Conservation (phyloP, 2,113 vertebrate species). For the Butorides virescens region DNA sequence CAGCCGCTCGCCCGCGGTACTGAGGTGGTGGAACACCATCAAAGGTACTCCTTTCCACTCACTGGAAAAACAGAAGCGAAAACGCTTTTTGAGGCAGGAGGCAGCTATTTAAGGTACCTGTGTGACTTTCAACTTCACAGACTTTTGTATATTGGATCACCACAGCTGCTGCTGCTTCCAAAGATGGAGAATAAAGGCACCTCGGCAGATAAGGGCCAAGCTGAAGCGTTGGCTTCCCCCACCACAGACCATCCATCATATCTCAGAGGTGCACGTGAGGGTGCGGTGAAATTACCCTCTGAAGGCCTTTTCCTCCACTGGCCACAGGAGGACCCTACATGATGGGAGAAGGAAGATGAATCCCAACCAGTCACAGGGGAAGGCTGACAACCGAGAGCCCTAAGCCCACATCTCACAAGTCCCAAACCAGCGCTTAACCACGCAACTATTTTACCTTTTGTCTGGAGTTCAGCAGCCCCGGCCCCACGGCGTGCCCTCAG, state of each 20-base stretch:
- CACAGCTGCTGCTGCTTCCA: background rate
- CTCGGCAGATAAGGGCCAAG: background rate
- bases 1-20: rapidly evolving
- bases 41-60: background rate
- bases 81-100: background rate
- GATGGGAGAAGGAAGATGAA: background rate
- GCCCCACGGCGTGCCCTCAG: background rate
- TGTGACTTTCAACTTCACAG: background rate
- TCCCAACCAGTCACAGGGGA: background rate
- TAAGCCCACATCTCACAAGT: background rate
- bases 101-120: background rate
- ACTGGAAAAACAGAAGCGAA: background rate
- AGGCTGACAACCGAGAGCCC: rapidly evolving
- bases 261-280: background rate
- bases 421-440: background rate
- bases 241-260: background rate
- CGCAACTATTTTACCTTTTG: background rate
- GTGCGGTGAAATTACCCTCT: background rate
- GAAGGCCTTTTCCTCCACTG: background rate
- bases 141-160: background rate
- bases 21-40: background rate
- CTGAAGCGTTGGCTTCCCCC: background rate
- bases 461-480: background rate
- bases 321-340: background rate
- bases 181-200: background rate